Percentiles rank a stretch among this genome's conserved stretches.
These are phyloP conservation scores for Pogona vitticeps DNA, from an alignment of 2,113 vertebrate genomes.

Conservation along the genomic window DNA sequence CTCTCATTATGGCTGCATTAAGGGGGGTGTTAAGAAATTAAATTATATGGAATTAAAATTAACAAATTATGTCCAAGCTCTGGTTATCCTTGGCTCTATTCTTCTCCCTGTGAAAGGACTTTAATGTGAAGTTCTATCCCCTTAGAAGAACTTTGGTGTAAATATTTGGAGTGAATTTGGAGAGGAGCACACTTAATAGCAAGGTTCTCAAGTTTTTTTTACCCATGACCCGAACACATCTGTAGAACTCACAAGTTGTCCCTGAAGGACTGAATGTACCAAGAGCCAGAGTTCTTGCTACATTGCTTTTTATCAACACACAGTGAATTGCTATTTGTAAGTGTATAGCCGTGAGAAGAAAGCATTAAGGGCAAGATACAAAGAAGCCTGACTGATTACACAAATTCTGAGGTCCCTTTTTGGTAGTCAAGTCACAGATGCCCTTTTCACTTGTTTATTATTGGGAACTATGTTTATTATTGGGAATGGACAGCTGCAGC, in stretches of 20 bases:
- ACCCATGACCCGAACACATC: background rate
- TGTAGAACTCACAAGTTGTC: background rate
- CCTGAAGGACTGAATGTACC: background rate
- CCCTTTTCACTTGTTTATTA: constrained; percentile 64
- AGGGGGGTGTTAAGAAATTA: no score
- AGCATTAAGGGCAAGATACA: background rate
- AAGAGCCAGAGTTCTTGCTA: background rate
- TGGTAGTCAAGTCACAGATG: constrained; percentile 64
- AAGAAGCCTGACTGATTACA: background rate
- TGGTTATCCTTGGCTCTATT: no score
- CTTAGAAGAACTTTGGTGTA: background rate
- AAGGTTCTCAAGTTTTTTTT: background rate
- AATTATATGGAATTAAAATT: no score
- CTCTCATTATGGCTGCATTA: no score
- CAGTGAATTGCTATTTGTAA: background rate
- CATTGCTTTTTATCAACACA: background rate
- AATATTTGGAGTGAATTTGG: constrained; percentile 14
- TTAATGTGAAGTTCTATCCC: background rate
- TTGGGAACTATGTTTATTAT: constrained; percentile 60
- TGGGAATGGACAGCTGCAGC: constrained; percentile 67
- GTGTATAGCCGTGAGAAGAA: background rate
- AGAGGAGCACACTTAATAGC: background rate
- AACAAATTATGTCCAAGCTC: no score
- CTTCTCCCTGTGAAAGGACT: no score
- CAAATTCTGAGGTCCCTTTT: background rate